A percentile compares a stretch with the other conserved stretches of the same genome.
These are phyloP conservation scores for Oligia strigilis DNA, from an alignment of 2,888 invertebrate species.

Conservation along the genomic window DNA sequence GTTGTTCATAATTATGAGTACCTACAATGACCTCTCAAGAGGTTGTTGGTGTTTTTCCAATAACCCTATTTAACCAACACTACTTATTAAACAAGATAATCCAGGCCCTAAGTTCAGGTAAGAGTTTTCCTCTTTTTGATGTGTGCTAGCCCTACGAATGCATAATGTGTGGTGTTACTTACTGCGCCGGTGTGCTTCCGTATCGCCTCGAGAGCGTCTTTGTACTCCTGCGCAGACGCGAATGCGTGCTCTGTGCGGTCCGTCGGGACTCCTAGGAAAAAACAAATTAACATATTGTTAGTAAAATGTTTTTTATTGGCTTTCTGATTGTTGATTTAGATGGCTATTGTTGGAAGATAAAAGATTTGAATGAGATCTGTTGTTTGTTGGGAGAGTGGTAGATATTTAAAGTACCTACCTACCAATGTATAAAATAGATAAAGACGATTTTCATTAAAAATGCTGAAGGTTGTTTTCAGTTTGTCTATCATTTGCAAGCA, in stretches of 20 bases:
- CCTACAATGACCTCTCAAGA: too few species aligned
- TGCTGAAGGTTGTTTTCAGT: neutral
- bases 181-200: conserved; percentile 86
- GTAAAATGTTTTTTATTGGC: conserved; percentile 34
- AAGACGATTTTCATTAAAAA: neutral
- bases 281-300: conserved; percentile 55
- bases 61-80: neutral
- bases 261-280: conserved; percentile 79
- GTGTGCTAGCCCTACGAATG: conserved; percentile 33
- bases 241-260: conserved; percentile 82
- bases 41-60: too few species aligned
- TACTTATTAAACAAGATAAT: neutral
- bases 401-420: neutral
- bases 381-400: neutral
- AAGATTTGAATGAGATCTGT: conserved; percentile 2
- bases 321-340: conserved; percentile 13
- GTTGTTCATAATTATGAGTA: too few species aligned
- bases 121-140: neutral
- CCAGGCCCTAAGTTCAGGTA: neutral
- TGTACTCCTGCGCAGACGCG: conserved; percentile 86
- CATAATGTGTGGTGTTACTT: conserved; percentile 67
- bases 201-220: conserved; percentile 85
- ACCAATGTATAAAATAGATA: neutral
- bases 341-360: conserved; percentile 16
- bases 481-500: conserved; percentile 1